Base-by-base conservation (phyloP, 1,140 invertebrate genomes). In the Brachionus calyciflorus region DNA sequence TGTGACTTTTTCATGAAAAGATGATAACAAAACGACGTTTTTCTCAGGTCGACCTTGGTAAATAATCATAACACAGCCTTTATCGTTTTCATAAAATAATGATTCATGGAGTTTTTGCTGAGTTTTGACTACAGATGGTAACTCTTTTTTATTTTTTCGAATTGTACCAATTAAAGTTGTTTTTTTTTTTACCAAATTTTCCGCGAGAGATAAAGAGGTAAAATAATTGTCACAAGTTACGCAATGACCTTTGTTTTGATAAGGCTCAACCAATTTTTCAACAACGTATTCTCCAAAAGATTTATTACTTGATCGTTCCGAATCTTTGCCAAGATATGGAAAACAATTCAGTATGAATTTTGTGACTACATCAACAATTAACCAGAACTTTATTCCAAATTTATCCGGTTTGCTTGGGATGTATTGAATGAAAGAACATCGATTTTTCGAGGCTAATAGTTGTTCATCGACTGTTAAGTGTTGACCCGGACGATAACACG, bases 11-110 rank as follows among this genome's bases (percentile, higher is more conserved):
- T 44, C 77, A 49, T 46, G 77, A 77, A 17, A 63, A 69, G 21
- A 78, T 21, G 30, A 77, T 14, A 57, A 30, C 5, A 14, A 75
- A 17, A 12, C 69, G 75, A 60, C n/a, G 14, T 77, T 77, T 77
- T 24, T 76, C 77, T 53, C 80, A 77, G 48, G 80, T 80, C 6
- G 77, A 5, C 53, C 41, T 46, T 78, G 68, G 78, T 80, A 79
- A 10, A 70, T 78, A 10, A 77, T 65, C 33, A 80, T 21, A 12
- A 75, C 79, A 1, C 24, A 48, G 17, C 79, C 33, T 19, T 78
- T 70, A 1, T 6, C 17, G 5, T 41, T 41, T 41, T 65, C n/a
- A 65, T 21, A 65, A 21, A 40, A 65, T 5, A 19, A 21, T 0
- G 37, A 65, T 5, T 44, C 33, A 24, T 41, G 37, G 1, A 41